These are phyloP conservation scores for Chrysolina haemoptera DNA, from an alignment of 2,888 invertebrate species.

Conservation along the genomic window DNA sequence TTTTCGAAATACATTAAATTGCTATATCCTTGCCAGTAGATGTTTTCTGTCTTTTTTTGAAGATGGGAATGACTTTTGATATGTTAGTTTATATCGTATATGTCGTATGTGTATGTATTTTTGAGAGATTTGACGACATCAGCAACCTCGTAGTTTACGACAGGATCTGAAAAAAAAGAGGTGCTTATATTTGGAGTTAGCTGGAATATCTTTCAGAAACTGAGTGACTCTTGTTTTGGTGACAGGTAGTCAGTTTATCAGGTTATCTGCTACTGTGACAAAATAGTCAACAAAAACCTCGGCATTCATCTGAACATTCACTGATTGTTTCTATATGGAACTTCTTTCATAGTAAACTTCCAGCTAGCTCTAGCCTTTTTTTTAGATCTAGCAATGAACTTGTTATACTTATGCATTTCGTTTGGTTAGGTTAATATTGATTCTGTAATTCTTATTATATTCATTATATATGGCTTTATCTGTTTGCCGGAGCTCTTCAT, in stretches of 20 bases:
- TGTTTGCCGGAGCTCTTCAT: conserved; percentile 17
- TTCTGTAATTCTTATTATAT: background rate
- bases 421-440: background rate
- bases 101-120: background rate
- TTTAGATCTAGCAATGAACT: background rate
- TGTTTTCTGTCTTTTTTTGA: conserved; percentile 7
- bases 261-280: conserved; percentile 16
- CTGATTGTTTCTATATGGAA: background rate
- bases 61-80: conserved; percentile 7
- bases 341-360: background rate
- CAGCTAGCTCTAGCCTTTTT: conserved; percentile 19
- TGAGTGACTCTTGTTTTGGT: background rate
- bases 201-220: background rate
- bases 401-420: background rate
- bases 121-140: background rate
- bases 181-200: background rate
- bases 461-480: background rate
- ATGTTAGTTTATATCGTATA: conserved; percentile 2
- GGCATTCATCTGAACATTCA: no score
- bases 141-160: background rate
- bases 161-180: background rate
- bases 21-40: no score
- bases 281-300: conserved; percentile 9
- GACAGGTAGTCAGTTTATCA: background rate
- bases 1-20: background rate